Base-by-base conservation (phyloP, 2,113 vertebrate genomes). In the Sylvia atricapilla region DNA sequence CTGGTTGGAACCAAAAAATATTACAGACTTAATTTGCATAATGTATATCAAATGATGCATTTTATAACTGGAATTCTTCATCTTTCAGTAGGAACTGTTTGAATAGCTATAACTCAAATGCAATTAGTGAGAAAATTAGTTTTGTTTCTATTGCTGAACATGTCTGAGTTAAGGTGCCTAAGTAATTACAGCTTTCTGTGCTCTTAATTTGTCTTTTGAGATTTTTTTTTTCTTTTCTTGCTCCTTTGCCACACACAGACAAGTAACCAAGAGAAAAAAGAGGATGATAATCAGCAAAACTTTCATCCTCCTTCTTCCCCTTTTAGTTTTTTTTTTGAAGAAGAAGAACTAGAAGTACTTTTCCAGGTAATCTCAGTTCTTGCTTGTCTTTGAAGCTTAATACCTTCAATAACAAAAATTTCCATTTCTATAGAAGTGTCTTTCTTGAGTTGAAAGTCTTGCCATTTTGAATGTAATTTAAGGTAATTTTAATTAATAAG, bases 291-390 rank as follows among this genome's bases (percentile, higher is more conserved):
- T n/a, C 64, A 72, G 73, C 13, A 56, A 76, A 94, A 93, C 52
- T 85, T 96, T 77, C 37, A 89, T 47, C 39, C 33, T 35, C 7
- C 11, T 27, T 4, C 15, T 19, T 31, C 6, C 9, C 10, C 15
- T 75, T 72, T 64, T 13, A 27, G 21, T 44, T 44, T 44, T 49
- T 75, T 85, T 84, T 73, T 8, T n/a, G n/a, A n/a, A n/a, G 7
- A 74, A 86, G 25, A 83, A 84, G 82, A 77, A 39, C 35, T 55
- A 43, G 35, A 74, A 75, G 58, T 55, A 69, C 33, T 95, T 93
- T 78, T 55, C 46, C 83, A 95, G 68, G 92, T 83, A 90, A 88
- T 90, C 79, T 92, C 85, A 66, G 76, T 39, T 90, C 83, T 77
- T 84, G 55, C 23, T 37, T 31, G 20, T 52, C 83, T 95, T 88